Percentiles rank a stretch among this genome's conserved stretches.
These are phyloP conservation scores for Hemiscyllium ocellatum DNA, from an alignment of 2,113 vertebrate genomes.

Conservation along the genomic window DNA sequence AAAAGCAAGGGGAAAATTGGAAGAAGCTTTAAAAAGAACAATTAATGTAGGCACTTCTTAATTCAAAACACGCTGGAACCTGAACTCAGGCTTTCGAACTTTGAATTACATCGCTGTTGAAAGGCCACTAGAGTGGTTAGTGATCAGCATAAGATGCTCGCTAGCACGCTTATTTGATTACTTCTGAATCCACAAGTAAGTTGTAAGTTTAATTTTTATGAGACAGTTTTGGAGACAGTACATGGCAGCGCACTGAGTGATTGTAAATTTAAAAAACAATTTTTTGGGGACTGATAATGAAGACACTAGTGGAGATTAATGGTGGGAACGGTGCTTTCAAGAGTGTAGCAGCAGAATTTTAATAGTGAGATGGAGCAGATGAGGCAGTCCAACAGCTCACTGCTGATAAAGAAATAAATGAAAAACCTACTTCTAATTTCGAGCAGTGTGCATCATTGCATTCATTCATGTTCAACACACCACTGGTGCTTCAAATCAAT, in stretches of 20 bases:
- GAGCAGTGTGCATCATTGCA: constrained; percentile 43
- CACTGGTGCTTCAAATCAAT: constrained; percentile 43
- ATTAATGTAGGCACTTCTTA: background rate
- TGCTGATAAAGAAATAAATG: constrained; percentile 42
- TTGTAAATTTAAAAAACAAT: constrained; percentile 20
- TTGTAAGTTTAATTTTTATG: constrained; percentile 34
- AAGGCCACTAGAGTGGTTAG: background rate
- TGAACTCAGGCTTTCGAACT: background rate
- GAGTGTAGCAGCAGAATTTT: constrained; percentile 39
- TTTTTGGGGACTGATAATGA: constrained; percentile 40
- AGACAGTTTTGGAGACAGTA: constrained; percentile 22
- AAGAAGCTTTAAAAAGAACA: background rate
- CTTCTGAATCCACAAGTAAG: background rate
- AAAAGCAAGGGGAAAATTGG: background rate
- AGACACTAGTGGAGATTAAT: constrained; percentile 45
- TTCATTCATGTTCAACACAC: constrained; percentile 39
- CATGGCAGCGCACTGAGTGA: background rate
- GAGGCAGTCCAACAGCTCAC: constrained; percentile 39
- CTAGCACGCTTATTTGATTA: background rate
- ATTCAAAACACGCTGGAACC: background rate
- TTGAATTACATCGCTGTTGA: background rate
- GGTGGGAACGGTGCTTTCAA: background rate
- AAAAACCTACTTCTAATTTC: constrained; percentile 43
- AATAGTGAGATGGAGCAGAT: constrained; percentile 42
- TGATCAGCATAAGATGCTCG: background rate